These are phyloP conservation scores for Etheostoma spectabile DNA, from an alignment of 2,113 vertebrate species.

Conservation along the genomic window DNA sequence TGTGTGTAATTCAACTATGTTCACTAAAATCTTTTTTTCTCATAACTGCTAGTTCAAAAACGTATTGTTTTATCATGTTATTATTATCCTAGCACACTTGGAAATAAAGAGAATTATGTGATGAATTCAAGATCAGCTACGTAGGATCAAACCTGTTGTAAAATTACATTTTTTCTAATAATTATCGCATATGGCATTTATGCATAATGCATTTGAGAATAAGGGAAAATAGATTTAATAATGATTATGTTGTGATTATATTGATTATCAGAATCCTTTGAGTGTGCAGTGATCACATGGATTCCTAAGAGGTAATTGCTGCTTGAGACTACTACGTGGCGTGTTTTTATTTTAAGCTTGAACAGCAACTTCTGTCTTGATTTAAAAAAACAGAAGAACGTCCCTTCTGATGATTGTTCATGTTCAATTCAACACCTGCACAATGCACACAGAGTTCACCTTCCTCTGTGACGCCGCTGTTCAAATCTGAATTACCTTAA, in stretches of 20 bases:
- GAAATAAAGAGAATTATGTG: conserved; percentile 10
- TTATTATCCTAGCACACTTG: neutral
- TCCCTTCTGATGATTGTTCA: neutral
- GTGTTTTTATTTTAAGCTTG: conserved; percentile 9
- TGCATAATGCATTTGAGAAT: neutral
- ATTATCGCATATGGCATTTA: neutral
- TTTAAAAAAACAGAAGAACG: neutral
- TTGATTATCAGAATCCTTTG: neutral
- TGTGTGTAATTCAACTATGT: conserved; percentile 10
- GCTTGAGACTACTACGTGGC: conserved; percentile 3
- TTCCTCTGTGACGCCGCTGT: neutral
- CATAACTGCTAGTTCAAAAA: neutral
- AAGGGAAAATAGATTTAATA: neutral
- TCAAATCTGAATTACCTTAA: conserved; percentile 8
- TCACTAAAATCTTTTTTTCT: neutral
- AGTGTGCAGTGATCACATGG: neutral
- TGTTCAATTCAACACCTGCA: neutral
- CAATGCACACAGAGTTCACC: neutral
- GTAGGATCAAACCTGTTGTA: conserved; percentile 1
- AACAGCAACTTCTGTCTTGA: conserved; percentile 1
- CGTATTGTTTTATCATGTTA: neutral
- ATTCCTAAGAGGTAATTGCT: neutral
- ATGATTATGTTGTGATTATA: neutral
- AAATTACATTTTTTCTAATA: neutral
- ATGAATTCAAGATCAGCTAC: neutral